These are phyloP conservation scores for Euwallacea fornicatus DNA, from an alignment of 1,140 invertebrate genomes.

Conservation along the genomic window DNA sequence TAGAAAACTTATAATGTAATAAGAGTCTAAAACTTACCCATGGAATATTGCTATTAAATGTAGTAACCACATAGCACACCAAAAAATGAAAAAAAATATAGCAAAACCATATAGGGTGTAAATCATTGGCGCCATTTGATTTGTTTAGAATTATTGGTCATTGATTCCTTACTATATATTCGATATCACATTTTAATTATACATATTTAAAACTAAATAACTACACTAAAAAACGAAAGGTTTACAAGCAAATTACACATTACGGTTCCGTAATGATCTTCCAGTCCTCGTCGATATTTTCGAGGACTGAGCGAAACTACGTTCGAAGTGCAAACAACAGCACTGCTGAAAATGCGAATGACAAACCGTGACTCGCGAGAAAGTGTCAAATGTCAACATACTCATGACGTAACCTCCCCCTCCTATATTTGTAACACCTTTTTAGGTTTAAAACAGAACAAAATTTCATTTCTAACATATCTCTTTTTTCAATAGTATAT, in stretches of 20 bases:
- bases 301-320: not conserved
- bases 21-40: slow-evolving; percentile 52
- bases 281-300: not conserved
- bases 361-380: not conserved
- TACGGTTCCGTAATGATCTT: not conserved
- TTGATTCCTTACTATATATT: slow-evolving; percentile 34
- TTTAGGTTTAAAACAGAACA: too few species aligned
- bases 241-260: not conserved
- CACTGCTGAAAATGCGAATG: too few species aligned
- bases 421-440: too few species aligned
- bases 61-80: slow-evolving; percentile 68
- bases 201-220: slow-evolving; percentile 1
- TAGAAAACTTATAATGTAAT: too few species aligned
- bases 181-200: slow-evolving; percentile 28
- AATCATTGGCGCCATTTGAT: slow-evolving; percentile 53
- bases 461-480: too few species aligned
- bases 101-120: slow-evolving; percentile 64
- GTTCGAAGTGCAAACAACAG: too few species aligned
- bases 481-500: too few species aligned
- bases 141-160: slow-evolving; percentile 44
- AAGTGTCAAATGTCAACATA: too few species aligned
- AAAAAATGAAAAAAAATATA: slow-evolving; percentile 70
- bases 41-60: slow-evolving; percentile 67
- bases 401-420: too few species aligned
- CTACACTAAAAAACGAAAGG: not conserved